Conservation (phyloP, 2,888 invertebrate genomes). For the Notodonta dromedarius region DNA sequence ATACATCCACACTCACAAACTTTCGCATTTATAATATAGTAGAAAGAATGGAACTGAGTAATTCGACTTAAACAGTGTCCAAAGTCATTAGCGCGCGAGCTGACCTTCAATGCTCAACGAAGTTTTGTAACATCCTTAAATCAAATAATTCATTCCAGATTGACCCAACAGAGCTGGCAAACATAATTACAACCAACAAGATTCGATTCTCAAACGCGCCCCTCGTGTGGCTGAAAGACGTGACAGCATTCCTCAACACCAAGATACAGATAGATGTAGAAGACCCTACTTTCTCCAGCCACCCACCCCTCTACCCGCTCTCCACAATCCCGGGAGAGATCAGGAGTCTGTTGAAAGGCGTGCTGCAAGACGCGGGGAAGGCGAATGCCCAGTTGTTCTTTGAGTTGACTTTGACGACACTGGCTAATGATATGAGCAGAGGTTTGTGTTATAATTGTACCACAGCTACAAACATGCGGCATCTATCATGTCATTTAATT, state of each 20-base stretch:
- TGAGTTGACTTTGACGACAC: constrained; percentile 87
- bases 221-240: constrained; percentile 87
- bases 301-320: constrained; percentile 84
- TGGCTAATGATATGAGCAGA: constrained; percentile 90
- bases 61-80: too few species aligned
- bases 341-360: constrained; percentile 69
- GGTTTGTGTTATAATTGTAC: constrained; percentile 59
- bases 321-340: constrained; percentile 77
- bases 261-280: constrained; percentile 86
- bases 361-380: constrained; percentile 85
- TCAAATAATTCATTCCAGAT: constrained; percentile 75
- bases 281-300: constrained; percentile 84
- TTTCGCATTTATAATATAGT: too few species aligned
- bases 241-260: constrained; percentile 86
- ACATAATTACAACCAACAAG: constrained; percentile 82
- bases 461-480: too few species aligned
- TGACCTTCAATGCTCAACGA: too few species aligned
- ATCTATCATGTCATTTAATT: too few species aligned
- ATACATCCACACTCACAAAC: too few species aligned
- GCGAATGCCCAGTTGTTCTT: constrained; percentile 87
- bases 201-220: constrained; percentile 88
- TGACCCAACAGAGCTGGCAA: constrained; percentile 82
- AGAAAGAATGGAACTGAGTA: too few species aligned
- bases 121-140: too few species aligned
- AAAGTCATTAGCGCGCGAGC: too few species aligned